Evolutionary conservation across 2,888 invertebrate genomes (phyloP), one percentile per base, ranked within the genome.

Genomic region (Drosophila paramelanica): DNA sequence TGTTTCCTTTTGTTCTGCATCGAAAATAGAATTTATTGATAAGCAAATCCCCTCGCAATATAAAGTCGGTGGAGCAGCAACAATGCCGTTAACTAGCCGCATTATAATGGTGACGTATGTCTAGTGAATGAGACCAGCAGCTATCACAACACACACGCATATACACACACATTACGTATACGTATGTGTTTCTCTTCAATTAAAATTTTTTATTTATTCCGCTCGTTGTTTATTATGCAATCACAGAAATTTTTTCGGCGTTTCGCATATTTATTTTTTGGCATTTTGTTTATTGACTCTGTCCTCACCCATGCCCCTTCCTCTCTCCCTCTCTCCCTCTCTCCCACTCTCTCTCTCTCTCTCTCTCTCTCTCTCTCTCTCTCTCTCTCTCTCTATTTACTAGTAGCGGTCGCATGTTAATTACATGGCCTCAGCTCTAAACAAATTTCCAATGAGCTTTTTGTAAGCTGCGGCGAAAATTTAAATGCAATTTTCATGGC

Each of bases 141-240:
- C 33, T 46, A 68, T 33, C 69, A 27, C 61, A 71, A 33, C 38
- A 66, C 46, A 45, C 46, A 17, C 39, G 17, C 14, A 61, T 46
- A 31, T 27, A 23, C 36, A 51, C 11, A 33, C n/a, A 42, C 23
- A 69, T 49, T 65, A 68, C 59, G 67, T 67, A 66, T 88, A 79
- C 87, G 76, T 89, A 77, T 88, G 80, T 87, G 67, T 64, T 76
- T 67, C 46, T 66, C 56, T 73, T 89, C 68, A 79, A 89, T 89
- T 89, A 84, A 71, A 52, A 14, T 5, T 55, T 56, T 64, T 61
- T 64, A 50, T 33, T 68, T 65, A 69, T 70, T 66, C 62, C 41
- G 51, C 46, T 17, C 50, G 67, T 65, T 68, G 78, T 78, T 87
- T 84, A 89, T 89, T 89, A 82, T 82, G 82, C 83, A 82, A 82